Evolutionary conservation across 1,140 invertebrate species (phyloP).

Genomic region (Pseudachorutes palmiensis): DNA sequence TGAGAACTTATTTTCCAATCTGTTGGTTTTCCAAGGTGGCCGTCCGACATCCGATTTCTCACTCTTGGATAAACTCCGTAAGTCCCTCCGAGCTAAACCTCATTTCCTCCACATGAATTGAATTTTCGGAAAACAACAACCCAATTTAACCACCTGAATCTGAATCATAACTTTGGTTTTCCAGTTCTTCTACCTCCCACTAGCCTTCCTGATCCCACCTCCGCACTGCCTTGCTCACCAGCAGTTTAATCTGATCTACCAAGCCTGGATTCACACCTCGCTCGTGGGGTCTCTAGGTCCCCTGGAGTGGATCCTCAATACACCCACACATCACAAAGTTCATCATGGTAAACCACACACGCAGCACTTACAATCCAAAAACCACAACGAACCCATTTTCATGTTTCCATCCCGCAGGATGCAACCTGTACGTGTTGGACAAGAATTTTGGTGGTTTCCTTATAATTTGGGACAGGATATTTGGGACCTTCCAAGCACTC

Average conservation of each 20-base stretch:
- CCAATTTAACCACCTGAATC: not conserved
- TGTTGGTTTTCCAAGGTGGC: too few relatives aligned
- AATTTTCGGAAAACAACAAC: too few relatives aligned
- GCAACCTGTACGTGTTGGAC: constrained; percentile 45
- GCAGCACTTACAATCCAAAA: not conserved
- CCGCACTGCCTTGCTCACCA: constrained; percentile 72
- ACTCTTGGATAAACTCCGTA: constrained; percentile 33
- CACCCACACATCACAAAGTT: constrained; percentile 78
- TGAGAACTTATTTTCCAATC: too few relatives aligned
- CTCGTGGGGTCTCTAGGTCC: constrained; percentile 66
- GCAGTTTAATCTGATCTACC: constrained; percentile 79
- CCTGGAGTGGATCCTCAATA: constrained; percentile 76
- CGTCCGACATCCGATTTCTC: constrained; percentile 55
- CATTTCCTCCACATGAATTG: too few relatives aligned
- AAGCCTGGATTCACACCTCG: constrained; percentile 88
- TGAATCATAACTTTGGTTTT: too few relatives aligned
- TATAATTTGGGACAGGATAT: constrained; percentile 80
- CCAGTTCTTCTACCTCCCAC: constrained; percentile 79
- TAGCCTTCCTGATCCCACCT: constrained; percentile 72
- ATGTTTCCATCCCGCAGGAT: constrained; percentile 6
- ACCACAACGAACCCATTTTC: not conserved
- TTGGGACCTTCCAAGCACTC: constrained; percentile 72
- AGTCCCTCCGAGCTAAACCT: constrained; percentile 14
- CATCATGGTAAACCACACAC: constrained; percentile 59
- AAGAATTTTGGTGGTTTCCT: constrained; percentile 80